A percentile compares a stretch with the other conserved stretches of the same genome.
These are phyloP conservation scores for Empis stercorea DNA, from an alignment of 2,888 invertebrate species.

Conservation along the genomic window DNA sequence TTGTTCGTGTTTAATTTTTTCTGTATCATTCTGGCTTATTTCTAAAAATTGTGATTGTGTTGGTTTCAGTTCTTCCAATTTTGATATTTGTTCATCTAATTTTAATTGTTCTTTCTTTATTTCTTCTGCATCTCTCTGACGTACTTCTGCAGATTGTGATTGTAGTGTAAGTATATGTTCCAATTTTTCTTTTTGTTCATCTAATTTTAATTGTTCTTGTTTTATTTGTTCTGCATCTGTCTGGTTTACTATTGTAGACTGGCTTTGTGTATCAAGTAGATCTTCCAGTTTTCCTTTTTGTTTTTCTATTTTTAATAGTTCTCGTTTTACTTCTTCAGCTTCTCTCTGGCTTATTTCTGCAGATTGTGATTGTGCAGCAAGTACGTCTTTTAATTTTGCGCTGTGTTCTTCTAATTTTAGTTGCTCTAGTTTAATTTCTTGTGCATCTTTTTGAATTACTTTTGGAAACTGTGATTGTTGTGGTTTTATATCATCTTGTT, in stretches of 20 bases:
- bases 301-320: not conserved
- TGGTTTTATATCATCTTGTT: no score
- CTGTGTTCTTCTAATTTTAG: no score
- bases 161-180: no score
- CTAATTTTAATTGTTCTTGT: not conserved
- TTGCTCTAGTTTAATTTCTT: not conserved
- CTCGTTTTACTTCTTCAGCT: not conserved
- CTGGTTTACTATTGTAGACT: not conserved
- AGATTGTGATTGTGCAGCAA: not conserved
- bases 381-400: no score
- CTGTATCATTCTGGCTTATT: not conserved
- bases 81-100: not conserved
- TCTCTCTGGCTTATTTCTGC: not conserved
- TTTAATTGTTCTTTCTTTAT: not conserved
- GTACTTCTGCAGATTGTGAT: not conserved
- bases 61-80: not conserved
- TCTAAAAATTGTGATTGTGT: not conserved
- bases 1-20: no score
- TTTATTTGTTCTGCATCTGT: not conserved
- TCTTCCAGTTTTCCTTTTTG: conserved; percentile 14
- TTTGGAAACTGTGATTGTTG: not conserved
- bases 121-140: no score
- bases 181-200: not conserved
- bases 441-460: not conserved
- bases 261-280: no score